Conservation (phyloP, 2,113 vertebrate species). For the Psittacula cyanocephala region DNA sequence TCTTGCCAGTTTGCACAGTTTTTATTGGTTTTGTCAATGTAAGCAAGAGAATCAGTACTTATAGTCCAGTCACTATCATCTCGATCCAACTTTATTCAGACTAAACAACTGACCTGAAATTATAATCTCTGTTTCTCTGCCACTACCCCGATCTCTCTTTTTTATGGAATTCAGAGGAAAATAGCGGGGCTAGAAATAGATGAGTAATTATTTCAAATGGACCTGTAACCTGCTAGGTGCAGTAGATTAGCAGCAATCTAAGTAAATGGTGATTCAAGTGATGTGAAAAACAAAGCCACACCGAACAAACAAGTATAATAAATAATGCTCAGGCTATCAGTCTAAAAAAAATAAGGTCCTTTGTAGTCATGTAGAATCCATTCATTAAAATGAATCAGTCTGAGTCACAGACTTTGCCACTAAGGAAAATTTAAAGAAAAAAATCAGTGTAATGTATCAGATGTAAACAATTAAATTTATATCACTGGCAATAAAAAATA, state of each 20-base stretch:
- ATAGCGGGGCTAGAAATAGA: not conserved
- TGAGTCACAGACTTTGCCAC: slow-evolving; percentile 15
- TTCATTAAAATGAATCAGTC: slow-evolving; percentile 45
- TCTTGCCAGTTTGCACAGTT: not conserved
- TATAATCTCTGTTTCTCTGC: not conserved
- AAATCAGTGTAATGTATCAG: not conserved
- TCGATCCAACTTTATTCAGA: not conserved
- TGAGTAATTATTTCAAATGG: slow-evolving; percentile 36
- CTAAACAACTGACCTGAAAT: not conserved
- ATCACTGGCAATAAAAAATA: not conserved
- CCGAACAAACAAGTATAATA: slow-evolving; percentile 43
- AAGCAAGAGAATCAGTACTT: not conserved
- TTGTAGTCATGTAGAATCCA: slow-evolving; percentile 17
- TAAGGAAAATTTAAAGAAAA: slow-evolving; percentile 42
- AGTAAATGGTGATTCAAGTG: slow-evolving; percentile 59
- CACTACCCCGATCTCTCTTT: not conserved
- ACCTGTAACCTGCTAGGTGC: not conserved
- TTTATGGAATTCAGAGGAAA: not conserved
- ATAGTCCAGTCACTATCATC: not conserved
- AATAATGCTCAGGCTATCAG: slow-evolving; percentile 26
- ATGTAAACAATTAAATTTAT: not conserved
- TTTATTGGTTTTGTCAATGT: not conserved
- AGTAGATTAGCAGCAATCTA: slow-evolving; percentile 35
- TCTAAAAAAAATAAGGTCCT: not conserved
- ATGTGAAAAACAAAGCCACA: slow-evolving; percentile 50